A percentile compares a stretch with the other conserved stretches of the same genome.
These are phyloP conservation scores for Orthonevra nobilis DNA, from an alignment of 2,888 invertebrate species.

Conservation along the genomic window DNA sequence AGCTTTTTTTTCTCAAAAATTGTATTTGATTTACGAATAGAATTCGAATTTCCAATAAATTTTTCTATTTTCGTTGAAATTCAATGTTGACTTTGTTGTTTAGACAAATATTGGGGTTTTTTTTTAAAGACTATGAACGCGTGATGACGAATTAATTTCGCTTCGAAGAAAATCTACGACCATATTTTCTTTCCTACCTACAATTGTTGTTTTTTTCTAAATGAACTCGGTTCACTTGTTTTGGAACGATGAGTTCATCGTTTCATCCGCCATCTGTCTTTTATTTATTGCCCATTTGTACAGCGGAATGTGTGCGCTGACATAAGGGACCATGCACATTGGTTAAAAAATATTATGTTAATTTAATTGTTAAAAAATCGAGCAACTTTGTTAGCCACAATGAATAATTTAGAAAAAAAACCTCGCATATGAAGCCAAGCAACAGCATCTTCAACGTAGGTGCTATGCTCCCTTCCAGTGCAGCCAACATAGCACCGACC, in stretches of 20 bases:
- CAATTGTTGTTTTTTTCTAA: constrained; percentile 63
- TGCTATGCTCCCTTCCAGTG: no score
- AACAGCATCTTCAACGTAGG: no score
- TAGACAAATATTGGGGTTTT: constrained; percentile 22
- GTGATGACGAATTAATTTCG: constrained; percentile 63
- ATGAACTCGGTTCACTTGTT: constrained; percentile 59
- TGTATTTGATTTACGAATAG: constrained; percentile 23
- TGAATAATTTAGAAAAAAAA: no score
- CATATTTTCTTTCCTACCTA: constrained; percentile 65
- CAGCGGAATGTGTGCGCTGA: no score
- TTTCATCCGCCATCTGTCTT: constrained; percentile 2
- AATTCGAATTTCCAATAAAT: not conserved
- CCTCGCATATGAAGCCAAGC: no score
- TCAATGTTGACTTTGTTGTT: constrained; percentile 29
- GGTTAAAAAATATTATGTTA: no score
- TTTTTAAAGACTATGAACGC: constrained; percentile 45
- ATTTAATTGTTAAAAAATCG: no score
- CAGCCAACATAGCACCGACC: no score
- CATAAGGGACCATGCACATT: no score
- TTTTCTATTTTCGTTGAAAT: constrained; percentile 18
- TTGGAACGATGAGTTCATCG: constrained; percentile 37
- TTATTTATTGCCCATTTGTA: no score
- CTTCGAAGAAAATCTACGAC: constrained; percentile 60
- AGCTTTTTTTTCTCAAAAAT: constrained; percentile 29
- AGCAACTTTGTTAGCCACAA: no score